Evolutionary conservation across 2,888 invertebrate genomes (phyloP), one percentile per base, ranked within the genome.

Genomic region (Hypsopygia costalis): DNA sequence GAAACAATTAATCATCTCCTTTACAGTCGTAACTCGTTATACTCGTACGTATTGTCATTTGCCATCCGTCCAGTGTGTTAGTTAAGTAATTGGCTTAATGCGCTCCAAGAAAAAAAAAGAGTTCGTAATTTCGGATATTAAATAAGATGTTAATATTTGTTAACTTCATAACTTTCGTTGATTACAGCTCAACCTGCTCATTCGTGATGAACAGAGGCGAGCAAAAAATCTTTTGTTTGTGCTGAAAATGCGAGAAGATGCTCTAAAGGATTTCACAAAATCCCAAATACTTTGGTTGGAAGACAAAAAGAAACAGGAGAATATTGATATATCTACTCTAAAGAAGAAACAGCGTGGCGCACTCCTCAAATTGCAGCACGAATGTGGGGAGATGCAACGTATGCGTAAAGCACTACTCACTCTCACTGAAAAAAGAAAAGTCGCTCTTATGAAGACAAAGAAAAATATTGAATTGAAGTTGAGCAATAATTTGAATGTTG

Each of bases 331-430:
- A 46, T 76, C 88, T 0, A 80, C 91, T 6, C 85, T 93, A 9
- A 91, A 91, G 58, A 93, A 93, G 59, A 92, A 92, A 51, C 93
- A 93, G 63, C 82, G 93, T 33, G 93, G 92, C 1, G 81, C 93
- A 9, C 69, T 93, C 39, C 71, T 92, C 29, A 92, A 91, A 60
- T 73, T 93, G 22, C 91, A 93, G 45, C 91, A 93, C 62, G 93
- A 93, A 59, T 91, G 92, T 65, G 92, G 92, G 34, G 93, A 93
- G 70, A 92, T 93, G 85, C 90, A 91, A 58, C 86, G 91, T 58
- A 88, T 88, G 82, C 75, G 86, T 3, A 86, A 82, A 52, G 81
- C 86, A 3, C 55, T 88, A 9, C 62, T 88, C 20, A 67, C 83
- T 2, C 69, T 85, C 35, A 83, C 86, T 0, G 86, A 88, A 27